These are phyloP conservation scores for Montipora sp. DNA, from an alignment of 64 coral and sea anemone species.

Conservation along the genomic window DNA sequence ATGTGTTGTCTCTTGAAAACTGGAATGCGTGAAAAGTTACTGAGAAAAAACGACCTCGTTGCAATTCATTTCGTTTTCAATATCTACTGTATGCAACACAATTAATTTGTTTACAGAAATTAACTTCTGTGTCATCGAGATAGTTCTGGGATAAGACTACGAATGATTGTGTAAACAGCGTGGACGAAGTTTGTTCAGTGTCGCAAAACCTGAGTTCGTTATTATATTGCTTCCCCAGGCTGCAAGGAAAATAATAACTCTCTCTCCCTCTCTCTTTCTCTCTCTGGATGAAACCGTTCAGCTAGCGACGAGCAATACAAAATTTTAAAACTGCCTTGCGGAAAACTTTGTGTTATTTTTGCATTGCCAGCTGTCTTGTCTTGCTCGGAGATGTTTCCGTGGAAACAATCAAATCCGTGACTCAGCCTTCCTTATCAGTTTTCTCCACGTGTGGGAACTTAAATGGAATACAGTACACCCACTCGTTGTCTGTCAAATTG, in stretches of 20 bases:
- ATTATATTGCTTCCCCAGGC: constrained; percentile 25
- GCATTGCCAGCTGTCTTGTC: background rate
- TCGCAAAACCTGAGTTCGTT: background rate
- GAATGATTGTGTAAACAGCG: too few species aligned
- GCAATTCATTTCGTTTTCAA: constrained; percentile 12
- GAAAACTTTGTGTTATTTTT: background rate
- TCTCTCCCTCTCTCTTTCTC: too few species aligned
- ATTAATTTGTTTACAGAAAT: constrained; percentile 13
- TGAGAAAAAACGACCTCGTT: background rate
- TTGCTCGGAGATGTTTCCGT: too few species aligned
- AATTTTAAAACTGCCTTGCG: background rate
- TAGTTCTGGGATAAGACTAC: too few species aligned
- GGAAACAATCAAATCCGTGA: too few species aligned
- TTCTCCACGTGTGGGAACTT: too few species aligned
- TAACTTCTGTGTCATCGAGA: background rate
- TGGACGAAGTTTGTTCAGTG: too few species aligned
- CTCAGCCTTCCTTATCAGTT: too few species aligned
- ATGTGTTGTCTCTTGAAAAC: background rate
- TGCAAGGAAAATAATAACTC: constrained; percentile 1
- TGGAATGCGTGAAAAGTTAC: background rate
- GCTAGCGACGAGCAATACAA: background rate
- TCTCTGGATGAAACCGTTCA: background rate
- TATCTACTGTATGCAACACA: background rate
- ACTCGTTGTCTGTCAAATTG: too few species aligned
- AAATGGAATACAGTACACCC: too few species aligned